Evolutionary conservation across 2,797 vertebrate species (phyloP).

Genomic region (Cottoperca gobio): DNA sequence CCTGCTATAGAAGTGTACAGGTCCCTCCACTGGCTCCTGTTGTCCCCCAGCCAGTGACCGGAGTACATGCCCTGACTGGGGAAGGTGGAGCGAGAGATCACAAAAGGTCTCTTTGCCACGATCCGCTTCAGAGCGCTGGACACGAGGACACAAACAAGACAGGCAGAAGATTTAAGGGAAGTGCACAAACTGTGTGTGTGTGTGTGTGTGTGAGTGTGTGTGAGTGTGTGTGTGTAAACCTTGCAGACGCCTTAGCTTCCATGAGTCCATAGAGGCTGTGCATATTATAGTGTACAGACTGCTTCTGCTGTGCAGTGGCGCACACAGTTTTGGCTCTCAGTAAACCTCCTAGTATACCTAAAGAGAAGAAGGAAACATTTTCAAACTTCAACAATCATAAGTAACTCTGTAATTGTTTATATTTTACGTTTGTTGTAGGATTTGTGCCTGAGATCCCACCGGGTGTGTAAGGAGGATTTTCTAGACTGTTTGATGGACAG

Average conservation of each 20-base stretch:
- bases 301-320: constrained; percentile 85
- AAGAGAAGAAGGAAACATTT: background rate
- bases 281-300: constrained; percentile 89
- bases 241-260: constrained; percentile 90
- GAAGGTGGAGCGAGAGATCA: constrained; percentile 93
- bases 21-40: constrained; percentile 91
- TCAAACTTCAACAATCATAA: background rate
- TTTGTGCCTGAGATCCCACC: constrained; percentile 71
- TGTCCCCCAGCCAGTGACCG: constrained; percentile 93
- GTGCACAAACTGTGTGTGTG: too few species aligned
- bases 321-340: constrained; percentile 88
- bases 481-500: constrained; percentile 84
- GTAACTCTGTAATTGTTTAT: background rate
- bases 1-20: constrained; percentile 90
- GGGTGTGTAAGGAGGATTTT: constrained; percentile 89
- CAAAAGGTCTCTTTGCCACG: constrained; percentile 85
- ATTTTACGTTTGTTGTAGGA: background rate
- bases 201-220: background rate
- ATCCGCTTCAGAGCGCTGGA: constrained; percentile 88
- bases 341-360: constrained; percentile 86
- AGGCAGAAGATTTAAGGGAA: background rate
- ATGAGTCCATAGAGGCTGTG: constrained; percentile 93
- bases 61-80: constrained; percentile 91
- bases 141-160: background rate
- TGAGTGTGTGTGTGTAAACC: constrained; percentile 75